phyloP scores from a whole-genome alignment of 1,140 invertebrate species.

The Holotrichia oblita region DNA sequence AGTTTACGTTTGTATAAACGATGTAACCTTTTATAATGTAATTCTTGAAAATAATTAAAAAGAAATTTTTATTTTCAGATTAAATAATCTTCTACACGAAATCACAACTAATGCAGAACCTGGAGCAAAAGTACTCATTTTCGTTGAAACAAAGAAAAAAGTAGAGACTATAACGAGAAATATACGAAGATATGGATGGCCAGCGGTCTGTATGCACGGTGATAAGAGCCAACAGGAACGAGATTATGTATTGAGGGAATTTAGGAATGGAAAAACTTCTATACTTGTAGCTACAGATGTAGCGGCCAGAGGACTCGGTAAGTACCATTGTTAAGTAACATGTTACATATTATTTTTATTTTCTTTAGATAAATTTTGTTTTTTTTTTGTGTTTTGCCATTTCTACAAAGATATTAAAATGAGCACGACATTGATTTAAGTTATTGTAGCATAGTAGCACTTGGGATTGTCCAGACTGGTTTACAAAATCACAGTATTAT shows the following conservation, averaged over 20 bases:
- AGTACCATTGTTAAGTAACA: constrained; percentile 61
- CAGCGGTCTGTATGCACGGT: too few relatives aligned
- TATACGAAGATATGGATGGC: constrained; percentile 91
- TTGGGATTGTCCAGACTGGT: constrained; percentile 62
- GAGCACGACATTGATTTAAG: neutral
- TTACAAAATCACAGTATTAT: constrained; percentile 44
- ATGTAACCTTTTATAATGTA: too few relatives aligned
- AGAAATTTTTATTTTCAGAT: constrained; percentile 59
- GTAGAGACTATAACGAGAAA: constrained; percentile 92
- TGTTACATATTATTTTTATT: constrained; percentile 17
- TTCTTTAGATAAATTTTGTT: constrained; percentile 32
- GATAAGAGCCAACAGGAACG: too few relatives aligned
- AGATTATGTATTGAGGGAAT: constrained; percentile 95
- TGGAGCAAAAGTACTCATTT: constrained; percentile 94
- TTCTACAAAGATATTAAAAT: constrained; percentile 17
- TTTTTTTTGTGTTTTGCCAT: constrained; percentile 39
- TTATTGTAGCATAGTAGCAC: constrained; percentile 57
- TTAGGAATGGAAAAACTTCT: constrained; percentile 88
- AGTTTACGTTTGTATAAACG: too few relatives aligned
- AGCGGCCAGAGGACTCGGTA: constrained; percentile 97
- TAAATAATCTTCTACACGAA: constrained; percentile 87
- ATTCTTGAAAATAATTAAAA: too few relatives aligned
- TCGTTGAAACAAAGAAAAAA: constrained; percentile 97
- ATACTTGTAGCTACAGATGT: constrained; percentile 99
- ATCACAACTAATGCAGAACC: constrained; percentile 87